Percentiles rank a stretch among this genome's conserved stretches.
Conservation (phyloP, 2,113 vertebrate genomes). For the Pseudorhombus dupliciocellatus region DNA sequence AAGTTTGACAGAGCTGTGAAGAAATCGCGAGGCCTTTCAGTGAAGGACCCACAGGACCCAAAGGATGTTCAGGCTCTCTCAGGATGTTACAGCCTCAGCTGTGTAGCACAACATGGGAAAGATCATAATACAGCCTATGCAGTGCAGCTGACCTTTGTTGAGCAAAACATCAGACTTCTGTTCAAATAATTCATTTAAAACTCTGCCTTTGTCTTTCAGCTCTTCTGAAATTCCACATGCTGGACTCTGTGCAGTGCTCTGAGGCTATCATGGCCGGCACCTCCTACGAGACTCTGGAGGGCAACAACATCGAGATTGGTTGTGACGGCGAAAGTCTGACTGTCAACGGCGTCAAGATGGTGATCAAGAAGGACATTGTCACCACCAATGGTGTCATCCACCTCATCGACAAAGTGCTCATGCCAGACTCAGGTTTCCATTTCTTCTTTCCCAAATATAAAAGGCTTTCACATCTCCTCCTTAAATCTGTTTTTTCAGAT, state of each 20-base stretch:
- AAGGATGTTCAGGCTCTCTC: slow-evolving; percentile 59
- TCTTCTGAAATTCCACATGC: slow-evolving; percentile 91
- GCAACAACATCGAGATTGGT: slow-evolving; percentile 89
- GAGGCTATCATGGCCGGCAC: slow-evolving; percentile 92
- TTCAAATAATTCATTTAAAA: slow-evolving; percentile 11
- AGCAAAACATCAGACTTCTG: slow-evolving; percentile 2
- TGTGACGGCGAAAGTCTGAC: slow-evolving; percentile 95
- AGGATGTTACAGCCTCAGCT: slow-evolving; percentile 18
- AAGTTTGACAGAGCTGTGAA: slow-evolving; percentile 34
- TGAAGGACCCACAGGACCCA: slow-evolving; percentile 61
- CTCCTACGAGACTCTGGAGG: slow-evolving; percentile 91
- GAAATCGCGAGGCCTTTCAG: slow-evolving; percentile 20
- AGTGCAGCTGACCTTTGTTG: not conserved
- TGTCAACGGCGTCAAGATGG: slow-evolving; percentile 94
- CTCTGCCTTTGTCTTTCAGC: slow-evolving; percentile 75
- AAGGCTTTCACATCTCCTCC: not conserved
- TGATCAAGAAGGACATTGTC: slow-evolving; percentile 94
- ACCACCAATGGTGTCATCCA: slow-evolving; percentile 96
- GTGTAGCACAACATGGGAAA: slow-evolving; percentile 18
- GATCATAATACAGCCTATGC: not conserved
- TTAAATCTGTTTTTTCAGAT: too few relatives aligned
- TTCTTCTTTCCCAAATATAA: not conserved
- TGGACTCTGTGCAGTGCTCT: slow-evolving; percentile 93
- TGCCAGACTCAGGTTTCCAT: slow-evolving; percentile 93
- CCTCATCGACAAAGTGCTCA: slow-evolving; percentile 90